A percentile compares a stretch with the other conserved stretches of the same genome.
phyloP scores from a whole-genome alignment of 2,888 invertebrate species.

The Volucella zonaria region DNA sequence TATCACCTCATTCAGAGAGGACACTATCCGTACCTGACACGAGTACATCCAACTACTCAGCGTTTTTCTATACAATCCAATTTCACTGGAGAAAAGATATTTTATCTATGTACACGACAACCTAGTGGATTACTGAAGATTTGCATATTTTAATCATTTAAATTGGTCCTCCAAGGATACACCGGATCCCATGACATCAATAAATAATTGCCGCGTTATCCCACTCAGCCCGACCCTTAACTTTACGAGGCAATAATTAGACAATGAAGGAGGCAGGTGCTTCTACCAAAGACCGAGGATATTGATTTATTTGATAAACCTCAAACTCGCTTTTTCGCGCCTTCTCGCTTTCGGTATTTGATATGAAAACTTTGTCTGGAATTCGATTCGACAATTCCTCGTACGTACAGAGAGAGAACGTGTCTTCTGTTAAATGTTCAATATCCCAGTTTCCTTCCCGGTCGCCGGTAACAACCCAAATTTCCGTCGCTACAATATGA shows the following conservation, averaged over 20 bases:
- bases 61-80: conserved; percentile 61
- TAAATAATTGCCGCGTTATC: conserved; percentile 64
- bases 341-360: conserved; percentile 22
- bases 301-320: conserved; percentile 65
- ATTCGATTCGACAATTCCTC: conserved; percentile 31
- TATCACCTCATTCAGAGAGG: conserved; percentile 48
- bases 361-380: conserved; percentile 67
- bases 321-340: conserved; percentile 19
- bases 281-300: conserved; percentile 25
- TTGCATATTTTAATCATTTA: conserved; percentile 72
- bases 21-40: neutral
- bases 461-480: conserved; percentile 69
- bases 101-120: conserved; percentile 63
- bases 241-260: conserved; percentile 73
- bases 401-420: conserved; percentile 21
- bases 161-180: conserved; percentile 65
- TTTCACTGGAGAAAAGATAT: conserved; percentile 63
- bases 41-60: neutral
- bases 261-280: conserved; percentile 60
- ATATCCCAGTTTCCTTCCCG: conserved; percentile 65
- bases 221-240: conserved; percentile 40
- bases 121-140: conserved; percentile 69
- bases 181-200: conserved; percentile 63
- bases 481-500: conserved; percentile 62
- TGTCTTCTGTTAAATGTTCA: conserved; percentile 62